phyloP scores from a whole-genome alignment of 2,113 vertebrate species.

The Uria lomvia region DNA sequence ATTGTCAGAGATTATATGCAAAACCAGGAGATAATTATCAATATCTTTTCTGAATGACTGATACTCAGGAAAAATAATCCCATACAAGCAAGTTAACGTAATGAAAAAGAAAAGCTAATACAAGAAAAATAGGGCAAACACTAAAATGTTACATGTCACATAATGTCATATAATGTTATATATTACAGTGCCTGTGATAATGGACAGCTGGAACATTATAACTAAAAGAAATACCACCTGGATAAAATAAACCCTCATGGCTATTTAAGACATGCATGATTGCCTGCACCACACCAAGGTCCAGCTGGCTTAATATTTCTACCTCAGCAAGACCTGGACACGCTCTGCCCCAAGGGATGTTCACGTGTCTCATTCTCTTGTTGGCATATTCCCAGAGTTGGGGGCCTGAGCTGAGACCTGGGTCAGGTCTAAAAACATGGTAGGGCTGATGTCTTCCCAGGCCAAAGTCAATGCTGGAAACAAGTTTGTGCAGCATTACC shows the following conservation, averaged over 20 bases:
- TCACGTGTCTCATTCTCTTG: accelerated
- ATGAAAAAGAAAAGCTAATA: not conserved
- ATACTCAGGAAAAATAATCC: not conserved
- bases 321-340: not conserved
- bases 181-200: not conserved
- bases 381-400: not conserved
- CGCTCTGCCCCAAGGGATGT: not conserved
- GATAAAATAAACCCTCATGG: not conserved
- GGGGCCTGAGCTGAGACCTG: not conserved
- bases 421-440: not conserved
- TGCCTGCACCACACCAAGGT: not conserved
- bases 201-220: not conserved
- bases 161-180: too few species aligned
- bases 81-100: accelerated
- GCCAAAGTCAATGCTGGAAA: not conserved
- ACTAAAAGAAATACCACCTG: not conserved
- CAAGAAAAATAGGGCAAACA: not conserved
- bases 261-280: too few species aligned
- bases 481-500: not conserved
- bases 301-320: not conserved
- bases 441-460: not conserved
- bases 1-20: not conserved
- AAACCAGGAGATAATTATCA: not conserved
- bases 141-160: not conserved
- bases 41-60: not conserved